Conservation (phyloP, 2,888 invertebrate genomes). For the Thymelicus lineola region DNA sequence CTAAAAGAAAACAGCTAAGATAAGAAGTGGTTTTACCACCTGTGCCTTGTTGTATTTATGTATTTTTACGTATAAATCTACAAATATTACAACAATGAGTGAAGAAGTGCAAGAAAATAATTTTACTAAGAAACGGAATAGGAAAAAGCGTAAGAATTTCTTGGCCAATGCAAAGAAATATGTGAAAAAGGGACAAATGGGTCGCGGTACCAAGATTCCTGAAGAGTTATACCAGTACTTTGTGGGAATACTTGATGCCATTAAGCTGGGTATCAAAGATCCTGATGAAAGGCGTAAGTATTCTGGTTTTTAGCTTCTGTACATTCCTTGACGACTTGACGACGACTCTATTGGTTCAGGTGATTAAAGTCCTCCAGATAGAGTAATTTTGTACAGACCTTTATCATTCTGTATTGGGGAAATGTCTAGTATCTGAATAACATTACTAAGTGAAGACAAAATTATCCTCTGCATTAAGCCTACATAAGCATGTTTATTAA, state of each 20-base stretch:
- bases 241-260: slow-evolving; percentile 89
- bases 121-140: slow-evolving; percentile 73
- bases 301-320: not conserved
- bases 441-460: no score
- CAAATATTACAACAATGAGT: slow-evolving; percentile 53
- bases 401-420: no score
- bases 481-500: not conserved
- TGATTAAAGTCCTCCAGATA: no score
- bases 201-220: slow-evolving; percentile 89
- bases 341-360: no score
- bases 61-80: not conserved
- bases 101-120: slow-evolving; percentile 56
- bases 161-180: slow-evolving; percentile 91
- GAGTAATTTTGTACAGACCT: no score
- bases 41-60: not conserved
- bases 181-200: slow-evolving; percentile 89
- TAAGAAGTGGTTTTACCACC: not conserved
- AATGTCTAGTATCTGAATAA: no score
- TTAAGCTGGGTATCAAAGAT: slow-evolving; percentile 87
- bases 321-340: not conserved
- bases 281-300: slow-evolving; percentile 89
- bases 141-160: slow-evolving; percentile 88
- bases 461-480: no score
- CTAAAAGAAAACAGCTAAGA: not conserved
- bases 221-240: slow-evolving; percentile 92